These are phyloP conservation scores for Bombus haemorrhoidalis DNA, from an alignment of 1,140 invertebrate species.

Conservation along the genomic window DNA sequence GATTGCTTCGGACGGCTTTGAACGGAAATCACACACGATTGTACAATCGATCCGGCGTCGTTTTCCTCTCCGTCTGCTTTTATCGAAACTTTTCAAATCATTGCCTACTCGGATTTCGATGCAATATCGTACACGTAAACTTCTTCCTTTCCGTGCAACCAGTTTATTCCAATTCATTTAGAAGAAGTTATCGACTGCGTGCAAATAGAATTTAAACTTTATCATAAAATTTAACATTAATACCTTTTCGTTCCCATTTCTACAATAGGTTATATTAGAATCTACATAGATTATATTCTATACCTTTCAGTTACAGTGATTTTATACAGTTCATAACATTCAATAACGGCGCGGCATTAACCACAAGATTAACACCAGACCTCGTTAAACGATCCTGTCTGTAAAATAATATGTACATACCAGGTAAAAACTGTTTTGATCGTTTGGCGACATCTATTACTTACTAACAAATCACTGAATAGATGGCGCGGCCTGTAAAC, in stretches of 20 bases:
- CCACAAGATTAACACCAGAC: no score
- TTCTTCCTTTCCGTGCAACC: background rate
- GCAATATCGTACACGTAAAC: background rate
- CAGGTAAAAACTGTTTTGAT: background rate
- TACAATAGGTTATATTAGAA: no score
- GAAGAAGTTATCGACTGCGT: background rate
- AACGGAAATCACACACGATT: background rate
- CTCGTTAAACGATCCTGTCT: no score
- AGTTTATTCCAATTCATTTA: background rate
- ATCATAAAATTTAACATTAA: background rate
- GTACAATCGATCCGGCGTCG: background rate
- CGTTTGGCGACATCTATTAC: background rate
- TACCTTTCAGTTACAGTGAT: no score
- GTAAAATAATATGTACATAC: no score
- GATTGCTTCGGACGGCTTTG: background rate
- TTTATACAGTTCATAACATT: no score
- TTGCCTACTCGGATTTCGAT: background rate
- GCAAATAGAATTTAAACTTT: background rate
- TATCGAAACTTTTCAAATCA: constrained; percentile 3
- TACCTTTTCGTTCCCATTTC: background rate
- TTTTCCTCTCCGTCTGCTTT: background rate
- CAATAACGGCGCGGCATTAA: no score
- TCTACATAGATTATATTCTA: no score
- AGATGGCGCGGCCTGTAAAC: background rate
- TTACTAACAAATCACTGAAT: background rate